Conservation (phyloP, 2,113 vertebrate genomes). For the Acinonyx jubatus region DNA sequence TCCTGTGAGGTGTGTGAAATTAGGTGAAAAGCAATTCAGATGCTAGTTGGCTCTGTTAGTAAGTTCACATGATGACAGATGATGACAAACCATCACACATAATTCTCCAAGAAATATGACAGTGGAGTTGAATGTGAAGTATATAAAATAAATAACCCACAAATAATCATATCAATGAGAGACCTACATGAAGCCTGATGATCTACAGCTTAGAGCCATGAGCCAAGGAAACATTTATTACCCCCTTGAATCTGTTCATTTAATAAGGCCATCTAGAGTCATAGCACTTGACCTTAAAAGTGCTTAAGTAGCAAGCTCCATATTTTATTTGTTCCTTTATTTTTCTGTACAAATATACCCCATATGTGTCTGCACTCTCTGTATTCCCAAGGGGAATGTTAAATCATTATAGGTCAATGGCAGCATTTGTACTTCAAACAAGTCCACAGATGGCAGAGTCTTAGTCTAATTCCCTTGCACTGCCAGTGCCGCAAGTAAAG, state of each 20-base stretch:
- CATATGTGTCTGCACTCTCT: conserved; percentile 29
- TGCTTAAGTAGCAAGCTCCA: conserved; percentile 44
- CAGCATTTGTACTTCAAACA: conserved; percentile 59
- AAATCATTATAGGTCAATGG: conserved; percentile 68
- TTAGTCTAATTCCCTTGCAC: conserved; percentile 19
- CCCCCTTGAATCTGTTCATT: conserved; percentile 38
- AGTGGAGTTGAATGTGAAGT: conserved; percentile 19
- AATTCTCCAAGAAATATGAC: conserved; percentile 25
- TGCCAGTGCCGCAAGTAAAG: background rate
- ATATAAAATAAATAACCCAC: background rate
- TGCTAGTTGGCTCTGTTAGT: background rate
- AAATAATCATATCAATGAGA: conserved; percentile 18
- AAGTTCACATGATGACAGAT: conserved; percentile 12
- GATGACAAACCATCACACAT: background rate
- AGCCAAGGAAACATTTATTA: conserved; percentile 54
- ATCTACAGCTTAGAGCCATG: background rate
- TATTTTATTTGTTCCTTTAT: conserved; percentile 59
- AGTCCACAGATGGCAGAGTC: conserved; percentile 48
- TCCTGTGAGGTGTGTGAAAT: background rate
- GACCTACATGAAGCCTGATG: background rate
- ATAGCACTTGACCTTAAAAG: conserved; percentile 57
- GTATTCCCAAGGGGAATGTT: conserved; percentile 57
- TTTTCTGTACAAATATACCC: conserved; percentile 63
- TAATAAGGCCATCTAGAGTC: conserved; percentile 52
- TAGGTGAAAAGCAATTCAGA: background rate